These are phyloP conservation scores for Rhizoglyphus robini DNA, from an alignment of 1,140 invertebrate genomes.

Conservation along the genomic window DNA sequence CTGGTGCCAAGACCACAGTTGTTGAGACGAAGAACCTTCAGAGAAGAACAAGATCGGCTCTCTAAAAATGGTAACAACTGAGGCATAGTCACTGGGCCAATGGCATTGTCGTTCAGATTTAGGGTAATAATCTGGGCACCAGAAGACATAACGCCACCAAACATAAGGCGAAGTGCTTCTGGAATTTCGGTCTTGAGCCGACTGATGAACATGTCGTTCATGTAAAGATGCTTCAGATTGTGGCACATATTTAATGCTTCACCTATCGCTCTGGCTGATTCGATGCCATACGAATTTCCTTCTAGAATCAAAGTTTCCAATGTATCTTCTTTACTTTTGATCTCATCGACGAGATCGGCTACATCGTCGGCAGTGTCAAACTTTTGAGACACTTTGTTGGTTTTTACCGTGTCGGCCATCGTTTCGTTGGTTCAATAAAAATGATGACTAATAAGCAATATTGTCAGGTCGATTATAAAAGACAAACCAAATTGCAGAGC, in stretches of 20 bases:
- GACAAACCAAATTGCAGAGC: no score
- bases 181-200: conserved; percentile 91
- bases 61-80: conserved; percentile 71
- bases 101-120: conserved; percentile 94
- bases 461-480: no score
- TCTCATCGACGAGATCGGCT: conserved; percentile 27
- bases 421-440: neutral
- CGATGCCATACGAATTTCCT: conserved; percentile 81
- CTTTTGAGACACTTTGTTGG: neutral
- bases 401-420: conserved; percentile 19
- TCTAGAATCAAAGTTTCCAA: conserved; percentile 54
- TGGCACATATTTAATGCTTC: conserved; percentile 44
- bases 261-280: conserved; percentile 67
- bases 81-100: conserved; percentile 85
- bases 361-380: conserved; percentile 23
- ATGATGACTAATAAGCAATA: no score
- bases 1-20: conserved; percentile 89
- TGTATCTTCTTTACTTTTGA: conserved; percentile 25
- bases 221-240: conserved; percentile 47
- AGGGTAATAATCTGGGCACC: conserved; percentile 64
- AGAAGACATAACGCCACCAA: conserved; percentile 62
- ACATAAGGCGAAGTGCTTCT: conserved; percentile 60
- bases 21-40: conserved; percentile 66
- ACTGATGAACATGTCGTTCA: conserved; percentile 93
- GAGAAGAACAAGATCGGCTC: conserved; percentile 64